A percentile compares a stretch with the other conserved stretches of the same genome.
Conservation (phyloP, 2,113 vertebrate species). For the Merops nubicus region DNA sequence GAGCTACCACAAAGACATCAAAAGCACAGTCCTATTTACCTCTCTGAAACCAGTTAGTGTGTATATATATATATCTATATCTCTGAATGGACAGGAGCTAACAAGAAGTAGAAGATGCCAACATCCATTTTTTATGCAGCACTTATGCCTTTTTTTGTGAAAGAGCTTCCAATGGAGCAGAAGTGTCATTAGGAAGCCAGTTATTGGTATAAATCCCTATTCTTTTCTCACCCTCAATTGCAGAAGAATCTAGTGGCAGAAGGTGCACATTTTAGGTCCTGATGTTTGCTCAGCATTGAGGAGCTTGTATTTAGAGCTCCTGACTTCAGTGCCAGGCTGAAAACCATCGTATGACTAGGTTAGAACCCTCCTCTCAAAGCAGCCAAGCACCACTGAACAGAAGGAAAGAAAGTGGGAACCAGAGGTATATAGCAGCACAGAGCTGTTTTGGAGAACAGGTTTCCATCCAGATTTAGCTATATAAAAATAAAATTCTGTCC, state of each 20-base stretch:
- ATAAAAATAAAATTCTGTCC: neutral
- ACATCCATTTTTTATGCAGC: neutral
- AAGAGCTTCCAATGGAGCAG: neutral
- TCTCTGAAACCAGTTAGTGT: neutral
- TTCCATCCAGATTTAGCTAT: neutral
- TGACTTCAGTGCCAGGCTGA: neutral
- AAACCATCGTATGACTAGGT: neutral
- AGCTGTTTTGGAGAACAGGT: neutral
- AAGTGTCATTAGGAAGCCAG: neutral
- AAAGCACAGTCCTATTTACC: neutral
- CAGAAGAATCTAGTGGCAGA: neutral
- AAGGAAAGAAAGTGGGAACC: neutral
- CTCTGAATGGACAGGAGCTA: neutral
- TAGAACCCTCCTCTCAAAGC: neutral
- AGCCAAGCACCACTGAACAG: neutral
- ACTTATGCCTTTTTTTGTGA: neutral
- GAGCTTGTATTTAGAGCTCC: neutral
- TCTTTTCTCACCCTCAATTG: neutral
- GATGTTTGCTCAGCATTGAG: neutral
- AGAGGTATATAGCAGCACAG: neutral
- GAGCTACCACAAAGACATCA: neutral
- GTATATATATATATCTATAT: too few species aligned
- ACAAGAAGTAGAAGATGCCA: neutral
- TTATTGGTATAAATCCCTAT: neutral
- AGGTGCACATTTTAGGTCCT: neutral